Conservation (phyloP, 2,888 invertebrate genomes). For the Volucella zonaria region DNA sequence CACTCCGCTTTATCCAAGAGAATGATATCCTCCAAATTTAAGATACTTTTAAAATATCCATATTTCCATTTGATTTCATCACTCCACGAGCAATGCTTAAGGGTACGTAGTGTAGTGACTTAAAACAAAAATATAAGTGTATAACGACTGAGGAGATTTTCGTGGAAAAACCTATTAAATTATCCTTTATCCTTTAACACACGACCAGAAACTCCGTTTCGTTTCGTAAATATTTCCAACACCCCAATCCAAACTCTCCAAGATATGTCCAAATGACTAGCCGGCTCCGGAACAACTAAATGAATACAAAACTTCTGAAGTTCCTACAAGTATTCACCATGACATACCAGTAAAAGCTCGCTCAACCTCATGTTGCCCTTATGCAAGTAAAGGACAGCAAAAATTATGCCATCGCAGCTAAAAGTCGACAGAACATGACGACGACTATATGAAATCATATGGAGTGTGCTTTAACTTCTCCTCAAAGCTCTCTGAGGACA, state of each 20-base stretch:
- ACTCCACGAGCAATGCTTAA: slow-evolving; percentile 11
- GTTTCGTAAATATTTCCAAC: too few relatives aligned
- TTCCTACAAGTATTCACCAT: neutral
- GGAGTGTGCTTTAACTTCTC: neutral
- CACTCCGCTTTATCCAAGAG: neutral
- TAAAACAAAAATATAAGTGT: too few relatives aligned
- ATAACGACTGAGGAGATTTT: too few relatives aligned
- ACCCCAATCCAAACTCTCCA: too few relatives aligned
- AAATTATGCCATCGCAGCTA: slow-evolving; percentile 30
- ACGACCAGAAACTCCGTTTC: too few relatives aligned
- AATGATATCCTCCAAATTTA: neutral
- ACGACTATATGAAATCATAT: slow-evolving; percentile 1
- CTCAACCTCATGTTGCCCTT: slow-evolving; percentile 2
- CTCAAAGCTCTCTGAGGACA: neutral
- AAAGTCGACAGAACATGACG: slow-evolving; percentile 35
- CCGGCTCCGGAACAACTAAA: too few relatives aligned
- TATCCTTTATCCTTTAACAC: too few relatives aligned
- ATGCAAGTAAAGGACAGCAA: slow-evolving; percentile 28
- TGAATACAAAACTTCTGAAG: too few relatives aligned
- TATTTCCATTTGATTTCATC: slow-evolving; percentile 27
- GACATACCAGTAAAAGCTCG: slow-evolving; percentile 1
- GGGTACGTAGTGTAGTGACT: neutral
- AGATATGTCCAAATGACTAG: too few relatives aligned
- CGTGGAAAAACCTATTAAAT: too few relatives aligned
- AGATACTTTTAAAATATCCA: slow-evolving; percentile 12